A percentile compares a stretch with the other conserved stretches of the same genome.
Conservation (phyloP, 2,888 invertebrate species). For the Pollenia angustigena region DNA sequence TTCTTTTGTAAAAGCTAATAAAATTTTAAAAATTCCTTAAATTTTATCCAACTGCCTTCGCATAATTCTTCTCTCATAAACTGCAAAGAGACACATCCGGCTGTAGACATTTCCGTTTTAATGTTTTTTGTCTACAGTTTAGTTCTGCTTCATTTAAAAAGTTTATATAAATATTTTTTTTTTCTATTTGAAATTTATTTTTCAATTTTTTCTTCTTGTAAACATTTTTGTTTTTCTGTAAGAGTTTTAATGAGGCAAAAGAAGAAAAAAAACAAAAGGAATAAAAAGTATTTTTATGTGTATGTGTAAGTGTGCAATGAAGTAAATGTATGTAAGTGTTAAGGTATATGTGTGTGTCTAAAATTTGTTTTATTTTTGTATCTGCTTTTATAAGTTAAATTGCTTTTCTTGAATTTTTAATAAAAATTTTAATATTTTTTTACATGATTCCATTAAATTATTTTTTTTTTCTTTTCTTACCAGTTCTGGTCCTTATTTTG, state of each 20-base stretch:
- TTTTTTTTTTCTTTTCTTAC: not conserved
- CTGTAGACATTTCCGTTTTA: conserved; percentile 52
- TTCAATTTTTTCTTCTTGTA: not conserved
- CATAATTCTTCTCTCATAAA: no score
- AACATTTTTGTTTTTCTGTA: not conserved
- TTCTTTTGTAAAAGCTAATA: no score
- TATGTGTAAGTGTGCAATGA: not conserved
- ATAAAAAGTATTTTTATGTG: not conserved
- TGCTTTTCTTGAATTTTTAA: conserved; percentile 33
- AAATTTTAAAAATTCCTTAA: no score
- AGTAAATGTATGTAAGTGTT: not conserved
- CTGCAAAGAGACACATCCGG: conserved; percentile 46
- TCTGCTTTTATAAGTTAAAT: conserved; percentile 15
- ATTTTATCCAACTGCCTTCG: no score
- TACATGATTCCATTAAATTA: not conserved
- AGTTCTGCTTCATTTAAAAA: conserved; percentile 49
- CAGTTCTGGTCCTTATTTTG: not conserved
- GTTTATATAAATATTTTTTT: conserved; percentile 7
- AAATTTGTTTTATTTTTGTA: conserved; percentile 27
- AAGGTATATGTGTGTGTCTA: not conserved
- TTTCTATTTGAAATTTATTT: conserved; percentile 5
- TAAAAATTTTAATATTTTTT: conserved; percentile 26
- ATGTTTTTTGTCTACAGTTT: conserved; percentile 37
- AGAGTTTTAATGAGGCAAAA: conserved; percentile 46
- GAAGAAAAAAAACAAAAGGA: not conserved